These are phyloP conservation scores for Plectus sambesii DNA, from an alignment of 1,140 invertebrate species.

Conservation along the genomic window DNA sequence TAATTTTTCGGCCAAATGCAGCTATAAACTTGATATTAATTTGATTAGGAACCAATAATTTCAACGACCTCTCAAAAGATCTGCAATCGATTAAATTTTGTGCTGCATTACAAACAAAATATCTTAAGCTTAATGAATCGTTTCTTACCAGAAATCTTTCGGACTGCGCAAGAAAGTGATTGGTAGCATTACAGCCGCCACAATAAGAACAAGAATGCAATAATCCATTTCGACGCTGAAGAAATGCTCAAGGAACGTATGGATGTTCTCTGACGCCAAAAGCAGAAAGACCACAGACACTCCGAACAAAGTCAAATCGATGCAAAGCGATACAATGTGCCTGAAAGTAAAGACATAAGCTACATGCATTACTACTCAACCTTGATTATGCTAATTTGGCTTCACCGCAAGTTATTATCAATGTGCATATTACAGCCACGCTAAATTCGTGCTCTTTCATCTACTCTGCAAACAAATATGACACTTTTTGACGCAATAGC, in stretches of 20 bases:
- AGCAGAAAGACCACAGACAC: conserved; percentile 60
- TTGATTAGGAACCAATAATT: no score
- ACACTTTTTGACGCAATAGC: no score
- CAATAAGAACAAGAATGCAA: conserved; percentile 58
- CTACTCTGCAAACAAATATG: no score
- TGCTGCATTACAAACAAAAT: background rate
- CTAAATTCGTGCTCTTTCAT: no score
- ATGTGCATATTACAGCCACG: no score
- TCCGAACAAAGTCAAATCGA: conserved; percentile 59
- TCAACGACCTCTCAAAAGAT: no score
- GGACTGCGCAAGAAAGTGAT: conserved; percentile 60
- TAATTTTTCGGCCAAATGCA: no score
- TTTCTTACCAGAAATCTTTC: conserved; percentile 59
- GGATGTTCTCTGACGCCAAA: conserved; percentile 54
- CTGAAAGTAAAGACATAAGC: no score
- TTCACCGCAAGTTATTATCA: no score
- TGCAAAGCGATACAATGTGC: conserved; percentile 49
- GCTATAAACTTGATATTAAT: no score
- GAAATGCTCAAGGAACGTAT: conserved; percentile 53
- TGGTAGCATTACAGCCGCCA: conserved; percentile 55
- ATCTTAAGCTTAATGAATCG: background rate
- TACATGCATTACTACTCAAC: no score
- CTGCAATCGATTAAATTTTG: conserved; percentile 2
- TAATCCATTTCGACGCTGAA: conserved; percentile 48
- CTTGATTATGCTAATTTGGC: no score